Base-by-base conservation (phyloP, 2,797 vertebrate genomes). In the Vireo griseus region DNA sequence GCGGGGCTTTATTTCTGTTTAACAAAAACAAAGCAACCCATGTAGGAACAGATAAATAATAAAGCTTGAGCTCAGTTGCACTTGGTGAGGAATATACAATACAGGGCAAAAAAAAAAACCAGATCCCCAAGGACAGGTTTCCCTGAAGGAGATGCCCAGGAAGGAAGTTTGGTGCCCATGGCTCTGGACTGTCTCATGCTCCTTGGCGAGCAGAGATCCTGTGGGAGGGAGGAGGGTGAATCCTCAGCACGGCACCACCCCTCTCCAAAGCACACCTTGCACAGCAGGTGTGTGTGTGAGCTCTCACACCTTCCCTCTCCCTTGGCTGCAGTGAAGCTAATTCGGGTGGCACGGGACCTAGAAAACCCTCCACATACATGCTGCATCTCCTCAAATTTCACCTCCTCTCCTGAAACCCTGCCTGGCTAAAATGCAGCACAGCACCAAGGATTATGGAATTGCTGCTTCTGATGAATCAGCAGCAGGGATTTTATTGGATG, bases 241-340 rank as follows among this genome's bases (percentile, higher is more conserved):
- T 9, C 25, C 54, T 29, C 48, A 28, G 50, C 21, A 35, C 40
- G 9, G 42, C 37, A 52, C 4, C 14, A 42, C 11, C 1, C 8
- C 44, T 61, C 24, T 37, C 26, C 28, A 14, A 22, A 83, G n/a
- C 1, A 2, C 0, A 0, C 48, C 52, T 14, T 25, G 63, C n/a
- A 65, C 24, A 20, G 26, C 63, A 68, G 44, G 11, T 2, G 0
- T 8, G 10, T 2, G 7, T 14, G 9, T 54, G 24, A 80, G 11
- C 15, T 74, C 37, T 61, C 61, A 26, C 28, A 18, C 10, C 28
- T 39, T 8, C 6, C 9, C 31, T 20, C 12, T 28, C 3, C 12
- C 55, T n/a, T 1, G 0, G 57, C 58, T 11, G 2, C 58, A 44
- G 33, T 11, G 35, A 22, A 57, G 40, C 6, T 71, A 18, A 37